Evolutionary conservation across 2,113 vertebrate genomes (phyloP).

Genomic region (Callithrix jacchus): DNA sequence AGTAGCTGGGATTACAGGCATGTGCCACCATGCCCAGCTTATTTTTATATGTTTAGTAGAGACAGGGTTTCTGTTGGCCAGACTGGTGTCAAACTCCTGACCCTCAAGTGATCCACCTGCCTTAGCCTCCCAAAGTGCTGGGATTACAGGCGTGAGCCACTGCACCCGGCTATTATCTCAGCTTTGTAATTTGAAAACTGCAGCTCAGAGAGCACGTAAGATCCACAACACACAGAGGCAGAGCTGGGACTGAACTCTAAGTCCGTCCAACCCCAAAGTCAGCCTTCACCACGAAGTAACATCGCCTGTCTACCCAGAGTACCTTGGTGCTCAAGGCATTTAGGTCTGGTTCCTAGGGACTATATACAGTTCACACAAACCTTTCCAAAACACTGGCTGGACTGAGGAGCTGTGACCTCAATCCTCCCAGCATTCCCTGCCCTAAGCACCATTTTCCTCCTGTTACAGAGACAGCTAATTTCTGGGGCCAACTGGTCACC

Average conservation of each 20-base stretch:
- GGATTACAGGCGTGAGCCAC: too few species aligned
- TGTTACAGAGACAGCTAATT: not conserved
- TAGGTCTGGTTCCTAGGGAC: not conserved
- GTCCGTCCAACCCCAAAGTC: not conserved
- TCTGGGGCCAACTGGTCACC: not conserved
- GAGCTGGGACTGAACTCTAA: not conserved
- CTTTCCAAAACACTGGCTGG: rapidly evolving
- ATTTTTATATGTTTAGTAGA: too few species aligned
- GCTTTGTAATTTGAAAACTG: not conserved
- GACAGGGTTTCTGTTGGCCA: too few species aligned
- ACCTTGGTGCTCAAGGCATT: not conserved
- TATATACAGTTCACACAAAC: rapidly evolving
- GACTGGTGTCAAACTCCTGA: too few species aligned
- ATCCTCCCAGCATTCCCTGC: rapidly evolving
- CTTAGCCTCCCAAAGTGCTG: too few species aligned
- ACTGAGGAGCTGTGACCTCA: not conserved
- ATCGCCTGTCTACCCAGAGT: not conserved
- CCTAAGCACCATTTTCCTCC: not conserved
- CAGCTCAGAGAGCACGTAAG: not conserved
- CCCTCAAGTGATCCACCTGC: too few species aligned
- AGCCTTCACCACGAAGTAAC: rapidly evolving
- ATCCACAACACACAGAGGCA: rapidly evolving
- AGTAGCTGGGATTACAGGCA: too few species aligned
- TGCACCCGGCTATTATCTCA: rapidly evolving
- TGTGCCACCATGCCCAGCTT: too few species aligned